A percentile compares a stretch with the other conserved stretches of the same genome.
These are phyloP conservation scores for Diadophis punctatus DNA, from an alignment of 2,113 vertebrate genomes.

Conservation along the genomic window DNA sequence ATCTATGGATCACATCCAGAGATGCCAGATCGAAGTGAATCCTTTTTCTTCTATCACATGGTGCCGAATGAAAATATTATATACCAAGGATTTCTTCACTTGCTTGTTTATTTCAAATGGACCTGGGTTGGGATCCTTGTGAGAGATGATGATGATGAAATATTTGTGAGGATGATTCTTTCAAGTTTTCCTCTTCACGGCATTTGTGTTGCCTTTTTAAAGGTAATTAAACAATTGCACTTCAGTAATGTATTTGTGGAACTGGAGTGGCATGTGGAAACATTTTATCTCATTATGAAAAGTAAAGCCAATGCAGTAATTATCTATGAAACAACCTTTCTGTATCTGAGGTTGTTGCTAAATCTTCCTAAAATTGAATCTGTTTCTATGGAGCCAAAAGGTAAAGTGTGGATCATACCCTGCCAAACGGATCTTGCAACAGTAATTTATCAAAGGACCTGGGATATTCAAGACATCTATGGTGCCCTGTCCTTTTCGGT, in stretches of 20 bases:
- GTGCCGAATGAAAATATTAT: background rate
- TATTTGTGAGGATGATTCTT: background rate
- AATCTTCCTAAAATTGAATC: background rate
- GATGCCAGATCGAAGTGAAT: background rate
- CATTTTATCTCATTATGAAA: background rate
- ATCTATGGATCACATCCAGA: slow-evolving; percentile 5
- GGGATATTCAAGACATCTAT: background rate
- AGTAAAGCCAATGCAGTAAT: background rate
- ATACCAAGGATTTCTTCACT: background rate
- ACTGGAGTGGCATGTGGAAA: background rate
- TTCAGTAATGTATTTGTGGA: too few species aligned
- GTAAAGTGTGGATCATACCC: background rate
- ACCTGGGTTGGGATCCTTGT: slow-evolving; percentile 3
- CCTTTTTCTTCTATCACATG: slow-evolving; percentile 17
- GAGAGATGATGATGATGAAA: slow-evolving; percentile 4
- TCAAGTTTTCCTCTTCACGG: background rate
- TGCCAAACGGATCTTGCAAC: background rate
- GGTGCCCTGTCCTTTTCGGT: slow-evolving; percentile 1
- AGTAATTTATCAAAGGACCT: background rate
- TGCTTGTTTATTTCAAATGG: slow-evolving; percentile 32
- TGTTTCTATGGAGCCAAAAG: background rate
- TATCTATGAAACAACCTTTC: background rate
- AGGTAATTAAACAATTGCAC: background rate
- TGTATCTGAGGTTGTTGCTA: background rate
- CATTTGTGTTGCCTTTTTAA: slow-evolving; percentile 4